Percentiles rank a stretch among this genome's conserved stretches.
Evolutionary conservation across 2,888 invertebrate genomes (phyloP).

Genomic region (Napeogenes inachia): DNA sequence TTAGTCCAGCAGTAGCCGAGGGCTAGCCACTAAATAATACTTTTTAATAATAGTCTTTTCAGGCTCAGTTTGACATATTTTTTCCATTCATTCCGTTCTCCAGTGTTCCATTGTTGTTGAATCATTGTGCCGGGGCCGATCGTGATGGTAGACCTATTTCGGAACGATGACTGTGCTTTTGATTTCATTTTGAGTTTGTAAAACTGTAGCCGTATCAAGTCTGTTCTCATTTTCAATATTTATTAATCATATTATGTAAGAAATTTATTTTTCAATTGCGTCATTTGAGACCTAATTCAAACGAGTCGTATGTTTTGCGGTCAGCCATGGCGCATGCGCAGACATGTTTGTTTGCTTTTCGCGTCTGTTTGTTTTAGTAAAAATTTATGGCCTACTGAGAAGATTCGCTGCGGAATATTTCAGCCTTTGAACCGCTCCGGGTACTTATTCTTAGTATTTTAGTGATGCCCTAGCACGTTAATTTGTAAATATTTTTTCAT

Average conservation of each 20-base stretch:
- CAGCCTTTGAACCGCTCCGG: slow-evolving; percentile 52
- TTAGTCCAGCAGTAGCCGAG: slow-evolving; percentile 22
- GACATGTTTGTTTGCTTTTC: slow-evolving; percentile 53
- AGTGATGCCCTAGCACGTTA: neutral
- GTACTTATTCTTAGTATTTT: slow-evolving; percentile 27
- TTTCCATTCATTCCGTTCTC: slow-evolving; percentile 30
- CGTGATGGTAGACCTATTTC: slow-evolving; percentile 30
- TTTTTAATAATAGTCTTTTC: slow-evolving; percentile 34
- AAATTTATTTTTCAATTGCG: neutral
- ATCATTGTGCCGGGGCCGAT: slow-evolving; percentile 30
- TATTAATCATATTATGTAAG: neutral
- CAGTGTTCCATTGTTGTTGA: slow-evolving; percentile 32
- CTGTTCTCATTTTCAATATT: neutral
- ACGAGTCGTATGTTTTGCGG: slow-evolving; percentile 14
- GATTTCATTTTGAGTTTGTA: slow-evolving; percentile 19
- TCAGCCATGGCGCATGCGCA: slow-evolving; percentile 44
- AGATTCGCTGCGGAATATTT: slow-evolving; percentile 47
- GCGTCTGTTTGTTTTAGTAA: slow-evolving; percentile 65
- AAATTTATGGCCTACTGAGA: slow-evolving; percentile 60
- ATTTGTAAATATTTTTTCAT: slow-evolving; percentile 8
- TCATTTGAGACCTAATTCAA: neutral
- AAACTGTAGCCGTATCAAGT: neutral
- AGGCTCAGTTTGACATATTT: slow-evolving; percentile 35
- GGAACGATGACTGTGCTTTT: slow-evolving; percentile 26
- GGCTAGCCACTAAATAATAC: slow-evolving; percentile 32